These are phyloP conservation scores for Lerema accius DNA, from an alignment of 1,140 invertebrate species.

Conservation along the genomic window DNA sequence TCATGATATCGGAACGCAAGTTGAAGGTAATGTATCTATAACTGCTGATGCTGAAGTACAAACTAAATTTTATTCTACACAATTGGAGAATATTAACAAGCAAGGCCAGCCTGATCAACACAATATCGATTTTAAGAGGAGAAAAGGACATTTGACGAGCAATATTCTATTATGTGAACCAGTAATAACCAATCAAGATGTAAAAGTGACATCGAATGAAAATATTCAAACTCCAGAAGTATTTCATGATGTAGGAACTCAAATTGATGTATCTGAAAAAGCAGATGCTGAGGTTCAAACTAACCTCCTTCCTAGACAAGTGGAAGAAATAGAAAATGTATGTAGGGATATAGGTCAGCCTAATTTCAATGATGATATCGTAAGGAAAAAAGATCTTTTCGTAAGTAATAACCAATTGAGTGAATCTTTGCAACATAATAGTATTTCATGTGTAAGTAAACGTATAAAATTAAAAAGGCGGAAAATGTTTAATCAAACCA, in stretches of 20 bases:
- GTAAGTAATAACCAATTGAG: background rate
- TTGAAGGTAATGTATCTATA: constrained; percentile 3
- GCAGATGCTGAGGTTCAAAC: too few relatives aligned
- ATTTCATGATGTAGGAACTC: too few relatives aligned
- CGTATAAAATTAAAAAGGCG: constrained; percentile 17
- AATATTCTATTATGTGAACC: background rate
- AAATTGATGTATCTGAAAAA: too few relatives aligned
- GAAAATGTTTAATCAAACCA: constrained; percentile 1
- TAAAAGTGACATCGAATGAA: too few relatives aligned
- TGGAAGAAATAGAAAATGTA: too few relatives aligned
- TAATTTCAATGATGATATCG: too few relatives aligned
- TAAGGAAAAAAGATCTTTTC: background rate
- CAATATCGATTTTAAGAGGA: background rate
- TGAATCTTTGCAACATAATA: background rate
- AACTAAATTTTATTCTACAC: constrained; percentile 33
- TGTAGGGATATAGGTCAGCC: too few relatives aligned
- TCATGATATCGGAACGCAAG: constrained; percentile 2
- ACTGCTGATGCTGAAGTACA: constrained; percentile 40
- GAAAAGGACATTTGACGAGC: background rate
- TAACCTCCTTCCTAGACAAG: too few relatives aligned
- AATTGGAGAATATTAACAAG: constrained; percentile 10
- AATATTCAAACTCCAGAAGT: too few relatives aligned
- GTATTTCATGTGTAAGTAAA: background rate
- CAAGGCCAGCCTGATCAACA: background rate
- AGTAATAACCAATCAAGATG: too few relatives aligned